A percentile compares a stretch with the other conserved stretches of the same genome.
These are phyloP conservation scores for Talpa occidentalis DNA, from an alignment of 2,113 vertebrate genomes.

Conservation along the genomic window DNA sequence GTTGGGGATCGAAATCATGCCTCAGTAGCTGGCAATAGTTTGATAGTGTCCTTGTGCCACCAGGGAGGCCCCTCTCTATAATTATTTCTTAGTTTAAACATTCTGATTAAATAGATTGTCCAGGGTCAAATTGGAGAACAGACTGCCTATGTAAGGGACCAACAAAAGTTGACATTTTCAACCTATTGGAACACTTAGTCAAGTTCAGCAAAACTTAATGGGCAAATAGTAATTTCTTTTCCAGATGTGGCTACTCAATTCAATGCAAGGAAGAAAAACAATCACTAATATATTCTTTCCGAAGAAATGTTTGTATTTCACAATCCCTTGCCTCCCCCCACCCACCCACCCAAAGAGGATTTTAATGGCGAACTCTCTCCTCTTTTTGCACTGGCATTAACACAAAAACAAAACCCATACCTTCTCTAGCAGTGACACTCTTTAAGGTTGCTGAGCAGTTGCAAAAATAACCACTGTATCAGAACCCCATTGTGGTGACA, in stretches of 20 bases:
- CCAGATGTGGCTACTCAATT: conserved; percentile 22
- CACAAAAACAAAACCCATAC: conserved; percentile 25
- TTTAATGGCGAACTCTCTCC: neutral
- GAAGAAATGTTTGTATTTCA: neutral
- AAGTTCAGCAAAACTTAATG: neutral
- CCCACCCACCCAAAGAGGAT: neutral
- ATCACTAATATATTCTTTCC: neutral
- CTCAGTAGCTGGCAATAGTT: too few relatives aligned
- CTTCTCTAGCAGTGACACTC: neutral
- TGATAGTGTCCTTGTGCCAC: too few relatives aligned
- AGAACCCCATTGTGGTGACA: neutral
- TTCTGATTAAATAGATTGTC: neutral
- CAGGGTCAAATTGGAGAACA: neutral
- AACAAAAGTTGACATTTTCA: neutral
- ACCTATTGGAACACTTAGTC: neutral
- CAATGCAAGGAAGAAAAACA: neutral
- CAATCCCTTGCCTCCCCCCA: accelerated
- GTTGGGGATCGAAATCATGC: too few relatives aligned
- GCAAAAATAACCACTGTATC: neutral
- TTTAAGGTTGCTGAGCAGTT: neutral
- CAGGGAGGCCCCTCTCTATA: too few relatives aligned
- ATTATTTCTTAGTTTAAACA: neutral
- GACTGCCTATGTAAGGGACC: neutral
- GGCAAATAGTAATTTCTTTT: conserved; percentile 15
- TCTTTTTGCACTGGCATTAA: conserved; percentile 27